Evolutionary conservation across 2,113 vertebrate genomes (phyloP), one percentile per base, ranked within the genome.

Genomic region (Lontra canadensis): DNA sequence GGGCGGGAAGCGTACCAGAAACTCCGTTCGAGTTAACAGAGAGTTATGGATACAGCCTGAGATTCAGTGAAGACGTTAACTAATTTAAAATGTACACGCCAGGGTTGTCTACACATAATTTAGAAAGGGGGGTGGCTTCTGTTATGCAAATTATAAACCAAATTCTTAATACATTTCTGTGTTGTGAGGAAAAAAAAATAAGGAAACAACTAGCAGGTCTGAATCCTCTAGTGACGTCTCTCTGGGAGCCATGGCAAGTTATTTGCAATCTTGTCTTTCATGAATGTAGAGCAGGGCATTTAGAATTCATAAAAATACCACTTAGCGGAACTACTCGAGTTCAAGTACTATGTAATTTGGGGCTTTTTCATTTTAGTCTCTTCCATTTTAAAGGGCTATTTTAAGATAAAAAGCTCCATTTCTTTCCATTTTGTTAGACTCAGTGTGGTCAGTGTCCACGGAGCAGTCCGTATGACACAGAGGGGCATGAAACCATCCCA

Each of bases 201-300:
- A 34, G 11, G 12, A 47, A 59, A 36, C 6, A 10, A 1, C 11
- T 7, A 44, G 0, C 8, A 47, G 42, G 20, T 44, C 25, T 63
- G 47, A 44, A 5, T 39, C 6, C 0, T 49, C 15, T 26, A 0
- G 6, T 7, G 4, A 11, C 2, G 0, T 7, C 13, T 73, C 29
- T 67, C 34, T 34, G 9, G 9, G 67, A 71, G 49, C 7, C 67
- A 8, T 2, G 47, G 20, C 14, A 83, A 6, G 2, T 65, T 10
- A 34, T 49, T 44, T 39, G 23, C 61, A 52, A 6, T 18, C 76
- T 29, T 13, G 23, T 63, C n/a, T 71, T 92, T n/a, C 25, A 3
- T 11, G n/a, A 65, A 18, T 0, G 1, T 1, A 7, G 25, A 49
- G 26, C 1, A 2, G 9, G 34, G 7, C 42, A 11, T 29, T 23